A percentile compares a stretch with the other conserved stretches of the same genome.
phyloP scores from a whole-genome alignment of 2,113 vertebrate genomes.

The Thryonomys swinderianus region DNA sequence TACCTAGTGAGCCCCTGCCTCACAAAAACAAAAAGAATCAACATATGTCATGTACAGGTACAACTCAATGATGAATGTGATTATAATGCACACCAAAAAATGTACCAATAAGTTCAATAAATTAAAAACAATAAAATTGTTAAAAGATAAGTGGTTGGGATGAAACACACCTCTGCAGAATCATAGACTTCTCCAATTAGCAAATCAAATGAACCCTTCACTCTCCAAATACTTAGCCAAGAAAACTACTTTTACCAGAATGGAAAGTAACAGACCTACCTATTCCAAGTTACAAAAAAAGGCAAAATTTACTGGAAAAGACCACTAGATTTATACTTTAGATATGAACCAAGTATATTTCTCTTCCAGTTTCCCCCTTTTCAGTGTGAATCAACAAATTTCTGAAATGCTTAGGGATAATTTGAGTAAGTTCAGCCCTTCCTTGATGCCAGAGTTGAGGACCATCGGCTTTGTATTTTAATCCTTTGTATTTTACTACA shows the following conservation, averaged over 20 bases:
- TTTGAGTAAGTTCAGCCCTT: background rate
- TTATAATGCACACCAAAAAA: no score
- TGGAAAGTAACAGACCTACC: background rate
- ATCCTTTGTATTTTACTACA: no score
- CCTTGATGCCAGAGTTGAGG: background rate
- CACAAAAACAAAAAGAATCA: no score
- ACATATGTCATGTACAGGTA: no score
- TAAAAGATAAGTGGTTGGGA: background rate
- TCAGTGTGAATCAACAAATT: background rate
- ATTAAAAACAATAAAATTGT: no score
- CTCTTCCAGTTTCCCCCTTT: background rate
- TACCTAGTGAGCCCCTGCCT: no score
- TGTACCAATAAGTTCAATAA: no score
- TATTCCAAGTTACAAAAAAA: background rate
- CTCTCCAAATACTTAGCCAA: background rate
- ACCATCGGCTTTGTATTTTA: background rate
- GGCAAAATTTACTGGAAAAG: background rate
- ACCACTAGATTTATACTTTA: background rate
- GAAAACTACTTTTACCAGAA: background rate
- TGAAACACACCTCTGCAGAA: background rate
- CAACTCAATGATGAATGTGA: no score
- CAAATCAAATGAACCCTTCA: constrained; percentile 4
- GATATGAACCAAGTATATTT: background rate
- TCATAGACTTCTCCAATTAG: background rate
- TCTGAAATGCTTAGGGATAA: background rate